These are phyloP conservation scores for Misgurnus anguillicaudatus DNA, from an alignment of 2,113 vertebrate genomes.

Conservation along the genomic window DNA sequence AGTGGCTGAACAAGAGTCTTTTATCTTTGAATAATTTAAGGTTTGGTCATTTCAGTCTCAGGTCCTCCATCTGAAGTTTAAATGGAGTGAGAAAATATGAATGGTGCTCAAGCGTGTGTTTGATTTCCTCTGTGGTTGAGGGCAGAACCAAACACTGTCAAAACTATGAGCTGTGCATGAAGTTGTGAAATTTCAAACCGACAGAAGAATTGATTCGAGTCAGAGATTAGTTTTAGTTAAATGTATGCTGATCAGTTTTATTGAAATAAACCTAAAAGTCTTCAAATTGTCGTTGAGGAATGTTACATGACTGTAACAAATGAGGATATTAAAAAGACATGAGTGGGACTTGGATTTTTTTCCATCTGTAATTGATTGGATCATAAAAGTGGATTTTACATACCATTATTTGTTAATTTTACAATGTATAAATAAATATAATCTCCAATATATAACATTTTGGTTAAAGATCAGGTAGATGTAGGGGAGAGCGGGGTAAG, in stretches of 20 bases:
- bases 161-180: not conserved
- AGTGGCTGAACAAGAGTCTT: not conserved
- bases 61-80: conserved; percentile 42
- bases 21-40: conserved; percentile 18
- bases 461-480: too few species aligned
- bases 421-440: too few species aligned
- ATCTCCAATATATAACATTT: too few species aligned
- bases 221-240: not conserved
- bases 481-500: too few species aligned
- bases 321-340: conserved; percentile 26
- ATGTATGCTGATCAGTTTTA: not conserved
- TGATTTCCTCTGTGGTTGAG: conserved; percentile 47
- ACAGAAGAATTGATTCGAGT: not conserved
- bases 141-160: conserved; percentile 46
- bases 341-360: too few species aligned
- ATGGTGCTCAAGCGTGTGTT: conserved; percentile 39
- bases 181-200: not conserved
- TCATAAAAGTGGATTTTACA: too few species aligned
- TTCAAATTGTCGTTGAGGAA: not conserved
- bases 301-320: not conserved
- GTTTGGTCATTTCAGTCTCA: conserved; percentile 26
- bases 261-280: not conserved
- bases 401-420: too few species aligned
- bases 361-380: too few species aligned
- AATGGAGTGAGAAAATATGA: conserved; percentile 18